Evolutionary conservation across 53 echinoderm and acorn worm genomes (phyloP), one percentile per base, ranked within the genome.

Genomic region (Antedon mediterranea): DNA sequence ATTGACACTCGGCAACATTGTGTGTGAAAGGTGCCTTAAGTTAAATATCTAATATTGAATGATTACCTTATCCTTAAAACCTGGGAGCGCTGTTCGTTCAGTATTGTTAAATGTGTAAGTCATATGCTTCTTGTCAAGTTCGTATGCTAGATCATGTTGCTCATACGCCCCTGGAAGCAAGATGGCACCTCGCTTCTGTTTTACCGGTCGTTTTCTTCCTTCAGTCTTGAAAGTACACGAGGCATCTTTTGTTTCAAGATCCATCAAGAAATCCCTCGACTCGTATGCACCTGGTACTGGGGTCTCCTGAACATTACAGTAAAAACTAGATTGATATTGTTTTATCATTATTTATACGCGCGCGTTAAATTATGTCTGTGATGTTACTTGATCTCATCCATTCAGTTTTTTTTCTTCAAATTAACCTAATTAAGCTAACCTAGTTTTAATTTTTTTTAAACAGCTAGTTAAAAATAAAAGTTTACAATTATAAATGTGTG

Each of bases 101-200:
- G 98, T 92, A 76, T 97, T 92, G 78, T 77, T 97, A 79, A 97
- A 92, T 14, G 92, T 81, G 74, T 97, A 97, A n/a, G 98, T 93
- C 71, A 88, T 74, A 34, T 88, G 84, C 3, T 84, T 90, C 70
- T 85, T 84, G 0, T 85, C 82, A 29, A 98, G 71, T 74, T 88
- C 84, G n/a, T 86, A 88, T 34, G 86, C 72, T 30, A 90, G 43
- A 76, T 90, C 90, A 8, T 90, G 78, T 13, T 76, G 76, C 34
- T 92, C 89, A 32, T 98, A 98, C 6, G 98, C 98, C 31, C 98
- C 98, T 0, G 98, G 98, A 33, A 98, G 43, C 6, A 98, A 77
- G 1, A 80, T 81, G 27, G 77, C 86, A 33, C 98, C 98, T 75
- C 84, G 85, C 30, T 83, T 78, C 80, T 87, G 85, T 41, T 87